Evolutionary conservation across 2,113 vertebrate genomes (phyloP), one percentile per base, ranked within the genome.

Genomic region (Nothobranchius kuhntae): DNA sequence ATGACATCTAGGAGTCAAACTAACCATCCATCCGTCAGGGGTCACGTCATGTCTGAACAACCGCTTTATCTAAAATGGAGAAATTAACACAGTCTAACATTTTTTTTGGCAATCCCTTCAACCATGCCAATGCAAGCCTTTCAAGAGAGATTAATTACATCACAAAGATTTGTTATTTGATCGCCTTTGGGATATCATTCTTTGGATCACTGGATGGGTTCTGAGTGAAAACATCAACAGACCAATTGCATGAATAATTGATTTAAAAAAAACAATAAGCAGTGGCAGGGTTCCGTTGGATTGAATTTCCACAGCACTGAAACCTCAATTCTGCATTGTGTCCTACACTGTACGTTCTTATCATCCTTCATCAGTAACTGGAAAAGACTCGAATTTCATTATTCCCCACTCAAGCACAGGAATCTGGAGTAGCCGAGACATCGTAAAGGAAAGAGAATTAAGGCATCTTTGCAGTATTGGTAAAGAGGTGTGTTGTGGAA

Each of bases 191-290:
- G 4, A 40, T 60, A 7, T 45, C 3, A 21, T 61, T 68, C 48
- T 52, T 64, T 36, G 35, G 68, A 58, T 64, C 17, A 62, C 14
- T 48, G 50, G 10, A 10, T 7, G 13, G 17, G 54, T 44, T 30
- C 68, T 54, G 44, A 57, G 62, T 58, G 30, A 73, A 80, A 80
- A 73, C 60, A 74, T 70, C 73, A 84, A 61, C 67, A 52, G 68
- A n/a, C 71, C 75, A 57, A 76, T 74, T 77, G 77, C 72, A 85
- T 87, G 17, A 87, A 89, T 89, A 80, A 89, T 83, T 85, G 45
- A 45, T 45, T 12, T 13, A 51, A 57, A 87, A 67, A 57, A 69
- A 72, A 62, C 65, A 86, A 81, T 80, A 79, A 81, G 60, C 67
- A 26, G 45, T 38, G 53, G 14, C 68, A 64, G 55, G 7, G 44